phyloP scores from a whole-genome alignment of 92 coral and sea anemone species.

The Zoanthus sociatus region DNA sequence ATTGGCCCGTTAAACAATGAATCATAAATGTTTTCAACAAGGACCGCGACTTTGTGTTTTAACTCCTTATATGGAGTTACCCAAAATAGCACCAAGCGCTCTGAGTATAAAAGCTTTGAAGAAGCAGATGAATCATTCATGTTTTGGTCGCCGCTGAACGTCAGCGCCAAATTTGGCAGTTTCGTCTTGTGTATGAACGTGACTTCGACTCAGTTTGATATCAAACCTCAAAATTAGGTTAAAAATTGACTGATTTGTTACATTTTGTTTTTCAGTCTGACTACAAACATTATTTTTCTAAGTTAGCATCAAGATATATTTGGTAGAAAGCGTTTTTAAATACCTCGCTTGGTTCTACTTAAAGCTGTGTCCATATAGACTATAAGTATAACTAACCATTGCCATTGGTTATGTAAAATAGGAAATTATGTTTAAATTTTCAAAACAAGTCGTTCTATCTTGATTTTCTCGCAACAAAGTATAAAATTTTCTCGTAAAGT shows the following conservation, averaged over 20 bases:
- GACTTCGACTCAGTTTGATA: background rate
- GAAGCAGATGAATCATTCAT: constrained; percentile 29
- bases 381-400: background rate
- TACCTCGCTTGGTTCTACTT: background rate
- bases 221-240: constrained; percentile 1
- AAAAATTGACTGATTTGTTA: background rate
- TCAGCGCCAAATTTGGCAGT: constrained; percentile 23
- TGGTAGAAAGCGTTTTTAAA: background rate
- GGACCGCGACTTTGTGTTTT: constrained; percentile 79
- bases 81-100: constrained; percentile 88
- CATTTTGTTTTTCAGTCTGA: background rate
- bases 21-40: constrained; percentile 79
- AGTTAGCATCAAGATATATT: background rate
- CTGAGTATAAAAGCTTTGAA: constrained; percentile 71
- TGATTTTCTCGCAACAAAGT: background rate
- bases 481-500: constrained; percentile 23
- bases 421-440: constrained; percentile 37
- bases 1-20: constrained; percentile 86
- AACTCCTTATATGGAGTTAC: constrained; percentile 89
- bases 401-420: constrained; percentile 7
- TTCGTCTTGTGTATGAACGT: constrained; percentile 15
- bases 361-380: background rate
- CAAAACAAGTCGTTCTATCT: constrained; percentile 32
- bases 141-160: background rate
- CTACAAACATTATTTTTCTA: no score